These are phyloP conservation scores for Lophius piscatorius DNA, from an alignment of 2,113 vertebrate species.

Conservation along the genomic window DNA sequence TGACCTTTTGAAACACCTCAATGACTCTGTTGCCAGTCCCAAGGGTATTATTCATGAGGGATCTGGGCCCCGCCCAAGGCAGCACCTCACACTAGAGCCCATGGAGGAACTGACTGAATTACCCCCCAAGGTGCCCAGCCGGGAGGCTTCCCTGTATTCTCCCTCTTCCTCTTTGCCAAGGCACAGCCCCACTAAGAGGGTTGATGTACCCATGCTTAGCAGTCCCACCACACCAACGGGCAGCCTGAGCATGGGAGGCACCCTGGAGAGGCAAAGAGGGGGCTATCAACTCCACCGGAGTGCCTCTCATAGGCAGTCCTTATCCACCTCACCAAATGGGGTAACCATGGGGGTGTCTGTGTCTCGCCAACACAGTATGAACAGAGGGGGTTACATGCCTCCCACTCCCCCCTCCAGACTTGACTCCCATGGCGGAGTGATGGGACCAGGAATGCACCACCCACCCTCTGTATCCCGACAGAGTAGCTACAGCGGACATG, in stretches of 20 bases:
- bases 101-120: constrained; percentile 92
- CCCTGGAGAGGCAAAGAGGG: constrained; percentile 91
- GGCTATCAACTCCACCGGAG: constrained; percentile 94
- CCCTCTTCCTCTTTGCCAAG: constrained; percentile 94
- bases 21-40: constrained; percentile 86
- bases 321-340: constrained; percentile 93
- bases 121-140: constrained; percentile 93
- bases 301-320: constrained; percentile 94
- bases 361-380: constrained; percentile 94
- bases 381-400: constrained; percentile 90
- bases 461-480: constrained; percentile 91
- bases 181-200: constrained; percentile 96
- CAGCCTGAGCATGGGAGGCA: constrained; percentile 84
- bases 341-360: constrained; percentile 92
- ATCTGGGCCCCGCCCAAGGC: constrained; percentile 84
- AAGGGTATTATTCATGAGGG: constrained; percentile 92
- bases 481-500: constrained; percentile 93
- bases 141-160: constrained; percentile 95
- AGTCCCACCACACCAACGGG: constrained; percentile 89
- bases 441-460: constrained; percentile 87
- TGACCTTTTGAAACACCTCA: constrained; percentile 96
- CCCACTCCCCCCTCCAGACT: constrained; percentile 89
- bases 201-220: constrained; percentile 92
- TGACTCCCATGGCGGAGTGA: constrained; percentile 88
- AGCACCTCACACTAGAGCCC: constrained; percentile 91